phyloP scores from a whole-genome alignment of 1,140 invertebrate genomes.

The Lordiphosa collinella region DNA sequence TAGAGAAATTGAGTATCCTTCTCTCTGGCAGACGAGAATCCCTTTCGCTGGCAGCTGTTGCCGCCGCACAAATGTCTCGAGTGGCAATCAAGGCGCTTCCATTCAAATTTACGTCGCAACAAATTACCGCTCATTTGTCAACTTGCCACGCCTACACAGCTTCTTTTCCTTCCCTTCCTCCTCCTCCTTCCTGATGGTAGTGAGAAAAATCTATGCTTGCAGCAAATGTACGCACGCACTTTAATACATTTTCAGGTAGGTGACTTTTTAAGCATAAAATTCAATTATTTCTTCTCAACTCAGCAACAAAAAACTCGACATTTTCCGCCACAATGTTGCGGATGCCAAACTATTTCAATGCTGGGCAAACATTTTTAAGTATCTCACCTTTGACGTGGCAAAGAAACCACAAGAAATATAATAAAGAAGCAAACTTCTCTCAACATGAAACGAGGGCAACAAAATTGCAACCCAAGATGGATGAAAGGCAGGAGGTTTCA shows the following conservation, averaged over 20 bases:
- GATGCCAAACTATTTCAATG: slow-evolving; percentile 2
- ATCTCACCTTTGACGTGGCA: slow-evolving; percentile 7
- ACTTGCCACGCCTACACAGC: slow-evolving; percentile 38
- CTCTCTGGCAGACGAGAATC: slow-evolving; percentile 27
- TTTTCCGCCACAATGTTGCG: not conserved
- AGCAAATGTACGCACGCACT: slow-evolving; percentile 53
- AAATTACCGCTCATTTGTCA: slow-evolving; percentile 79
- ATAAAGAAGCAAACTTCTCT: slow-evolving; percentile 28
- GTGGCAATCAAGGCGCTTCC: slow-evolving; percentile 79
- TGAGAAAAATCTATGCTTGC: slow-evolving; percentile 70
- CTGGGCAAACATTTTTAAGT: slow-evolving; percentile 6
- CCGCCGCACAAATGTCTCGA: slow-evolving; percentile 75
- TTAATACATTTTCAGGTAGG: slow-evolving; percentile 26
- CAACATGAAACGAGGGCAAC: slow-evolving; percentile 46
- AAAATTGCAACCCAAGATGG: slow-evolving; percentile 49
- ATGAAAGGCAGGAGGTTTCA: slow-evolving; percentile 25
- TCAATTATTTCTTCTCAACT: slow-evolving; percentile 3
- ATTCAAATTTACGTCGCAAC: slow-evolving; percentile 79
- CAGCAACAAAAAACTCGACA: too few relatives aligned
- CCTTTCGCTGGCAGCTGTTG: slow-evolving; percentile 72
- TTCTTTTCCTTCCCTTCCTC: not conserved
- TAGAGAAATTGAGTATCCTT: slow-evolving; percentile 68
- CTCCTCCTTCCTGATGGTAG: slow-evolving; percentile 34
- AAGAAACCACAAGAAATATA: slow-evolving; percentile 48
- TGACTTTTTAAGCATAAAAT: slow-evolving; percentile 4